Percentiles rank a stretch among this genome's conserved stretches.
These are phyloP conservation scores for Gallinago solitaria DNA, from an alignment of 2,797 vertebrate genomes.

Conservation along the genomic window DNA sequence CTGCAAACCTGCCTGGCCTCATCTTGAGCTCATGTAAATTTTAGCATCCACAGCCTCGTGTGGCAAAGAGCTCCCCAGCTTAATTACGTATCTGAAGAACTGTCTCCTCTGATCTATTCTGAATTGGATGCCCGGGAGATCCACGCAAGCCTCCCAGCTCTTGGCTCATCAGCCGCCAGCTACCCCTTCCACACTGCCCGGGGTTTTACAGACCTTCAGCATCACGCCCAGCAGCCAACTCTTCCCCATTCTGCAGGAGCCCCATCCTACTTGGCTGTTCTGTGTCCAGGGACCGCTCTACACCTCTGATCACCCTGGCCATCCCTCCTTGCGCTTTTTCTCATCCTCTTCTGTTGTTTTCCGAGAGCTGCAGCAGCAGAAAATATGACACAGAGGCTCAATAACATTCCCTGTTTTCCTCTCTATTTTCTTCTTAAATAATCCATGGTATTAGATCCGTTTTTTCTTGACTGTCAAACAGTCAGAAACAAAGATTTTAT, in stretches of 20 bases:
- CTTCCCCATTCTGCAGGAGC: background rate
- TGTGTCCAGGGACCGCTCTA: fast-evolving
- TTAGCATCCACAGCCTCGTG: background rate
- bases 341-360: background rate
- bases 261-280: background rate
- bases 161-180: background rate
- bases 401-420: background rate
- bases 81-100: background rate
- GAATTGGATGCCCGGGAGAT: background rate
- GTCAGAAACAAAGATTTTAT: background rate
- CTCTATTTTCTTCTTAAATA: background rate
- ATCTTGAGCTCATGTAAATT: background rate
- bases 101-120: background rate
- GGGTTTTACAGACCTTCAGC: background rate
- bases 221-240: background rate
- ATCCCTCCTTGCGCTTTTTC: background rate
- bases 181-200: background rate
- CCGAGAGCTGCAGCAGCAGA: background rate
- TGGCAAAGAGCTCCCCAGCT: background rate
- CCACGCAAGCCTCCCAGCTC: background rate
- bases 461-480: background rate
- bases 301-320: background rate
- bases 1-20: background rate
- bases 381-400: background rate
- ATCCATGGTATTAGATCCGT: background rate